phyloP scores from a whole-genome alignment of 2,113 vertebrate species.

The Phalacrocorax aristotelis region DNA sequence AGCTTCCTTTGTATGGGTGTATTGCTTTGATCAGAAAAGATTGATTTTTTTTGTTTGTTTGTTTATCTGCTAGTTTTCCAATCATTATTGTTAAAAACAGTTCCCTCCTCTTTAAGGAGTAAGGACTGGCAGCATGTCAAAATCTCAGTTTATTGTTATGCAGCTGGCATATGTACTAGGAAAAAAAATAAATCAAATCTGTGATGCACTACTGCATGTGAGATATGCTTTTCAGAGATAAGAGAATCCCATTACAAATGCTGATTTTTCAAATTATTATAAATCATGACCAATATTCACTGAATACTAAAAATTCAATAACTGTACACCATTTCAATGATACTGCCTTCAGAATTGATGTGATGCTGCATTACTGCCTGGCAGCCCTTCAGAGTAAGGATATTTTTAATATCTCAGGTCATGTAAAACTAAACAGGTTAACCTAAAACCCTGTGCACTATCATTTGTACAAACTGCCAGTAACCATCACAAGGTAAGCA shows the following conservation, averaged over 20 bases:
- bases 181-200: slow-evolving; percentile 41
- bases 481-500: slow-evolving; percentile 27
- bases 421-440: slow-evolving; percentile 53
- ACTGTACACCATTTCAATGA: background rate
- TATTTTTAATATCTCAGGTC: slow-evolving; percentile 47
- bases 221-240: slow-evolving; percentile 51
- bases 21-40: slow-evolving; percentile 37
- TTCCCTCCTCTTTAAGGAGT: slow-evolving; percentile 11
- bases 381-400: background rate
- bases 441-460: background rate
- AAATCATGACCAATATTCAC: slow-evolving; percentile 34
- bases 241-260: slow-evolving; percentile 51
- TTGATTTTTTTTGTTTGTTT: background rate
- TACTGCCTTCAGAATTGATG: slow-evolving; percentile 13
- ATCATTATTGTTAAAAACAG: background rate
- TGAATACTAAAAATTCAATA: slow-evolving; percentile 20
- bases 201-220: slow-evolving; percentile 20
- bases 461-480: slow-evolving; percentile 48
- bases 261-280: slow-evolving; percentile 35
- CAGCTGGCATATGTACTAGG: background rate
- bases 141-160: background rate
- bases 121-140: slow-evolving; percentile 3
- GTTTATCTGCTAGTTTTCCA: background rate
- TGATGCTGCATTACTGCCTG: background rate
- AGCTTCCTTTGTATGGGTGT: background rate